Evolutionary conservation across 2,797 vertebrate species (phyloP), one percentile per base, ranked within the genome.

Genomic region (Microhierax caerulescens): DNA sequence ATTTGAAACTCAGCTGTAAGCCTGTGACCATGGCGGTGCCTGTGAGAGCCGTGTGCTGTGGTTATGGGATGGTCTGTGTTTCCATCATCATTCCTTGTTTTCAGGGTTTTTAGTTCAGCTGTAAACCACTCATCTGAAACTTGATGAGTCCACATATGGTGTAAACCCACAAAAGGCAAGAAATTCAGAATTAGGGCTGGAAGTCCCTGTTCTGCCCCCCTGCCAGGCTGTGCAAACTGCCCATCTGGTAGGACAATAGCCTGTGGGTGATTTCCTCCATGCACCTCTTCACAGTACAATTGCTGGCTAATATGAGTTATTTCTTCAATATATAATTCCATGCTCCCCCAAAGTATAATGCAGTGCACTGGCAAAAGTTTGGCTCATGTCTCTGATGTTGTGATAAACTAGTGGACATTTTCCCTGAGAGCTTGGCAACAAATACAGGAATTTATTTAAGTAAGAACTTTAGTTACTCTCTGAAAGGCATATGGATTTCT

Each of bases 401-500:
- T 85, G 53, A 72, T 63, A 94, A 81, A 68, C 10, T 41, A 59
- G 30, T 1, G 30, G 56, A 36, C 34, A 20, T 93, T 86, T 89
- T 67, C 17, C 37, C 39, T 45, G 36, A 50, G 25, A 81, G 9
- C 28, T 84, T 92, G 54, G 65, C 64, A 88, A 84, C 30, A 83
- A 86, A 72, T 88, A 50, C 11, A 84, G 75, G 24, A 69, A 85
- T n/a, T 82, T 93, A 94, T 68, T 92, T 36, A 94, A 65, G 87
- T 23, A 53, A 21, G 65, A 83, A 68, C 37, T 89, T 57, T 78
- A 76, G 93, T 97, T 95, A 48, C 20, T 73, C 63, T 85, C 64
- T 93, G 79, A 92, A 92, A 92, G 17, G 34, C 60, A 50, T 70
- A 68, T 25, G 17, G 83, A 83, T 86, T 95, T 95, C 74, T 97